Percentiles rank a stretch among this genome's conserved stretches.
Evolutionary conservation across 37 sponge, comb jelly and placozoan genomes (phyloP).

Genomic region (Mnemiopsis leidyi): DNA sequence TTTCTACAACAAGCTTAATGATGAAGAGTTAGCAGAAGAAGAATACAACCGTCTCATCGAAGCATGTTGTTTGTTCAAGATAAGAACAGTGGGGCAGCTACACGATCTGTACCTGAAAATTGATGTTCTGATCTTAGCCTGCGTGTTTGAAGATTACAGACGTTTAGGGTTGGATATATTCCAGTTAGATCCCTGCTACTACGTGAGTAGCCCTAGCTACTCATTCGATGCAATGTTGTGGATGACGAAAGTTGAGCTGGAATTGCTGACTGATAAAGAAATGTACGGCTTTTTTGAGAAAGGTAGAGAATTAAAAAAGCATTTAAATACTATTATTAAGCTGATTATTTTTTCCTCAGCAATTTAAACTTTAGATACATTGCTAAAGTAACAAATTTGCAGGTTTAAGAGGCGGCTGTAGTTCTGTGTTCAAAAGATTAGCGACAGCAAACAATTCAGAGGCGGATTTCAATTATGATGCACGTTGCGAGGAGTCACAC

Average conservation of each 20-base stretch:
- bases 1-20: conserved; percentile 24
- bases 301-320: too few relatives aligned
- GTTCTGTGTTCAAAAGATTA: neutral
- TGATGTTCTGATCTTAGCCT: conserved; percentile 6
- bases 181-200: neutral
- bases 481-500: neutral
- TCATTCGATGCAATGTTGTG: conserved; percentile 7
- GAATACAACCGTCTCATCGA: neutral
- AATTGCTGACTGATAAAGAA: neutral
- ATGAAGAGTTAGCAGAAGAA: conserved; percentile 14
- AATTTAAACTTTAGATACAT: too few relatives aligned
- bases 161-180: conserved; percentile 1
- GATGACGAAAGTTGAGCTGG: neutral
- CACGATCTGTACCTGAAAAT: neutral
- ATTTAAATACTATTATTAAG: too few relatives aligned
- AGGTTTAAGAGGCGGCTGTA: neutral
- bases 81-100: neutral
- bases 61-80: neutral
- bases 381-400: too few relatives aligned
- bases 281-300: neutral
- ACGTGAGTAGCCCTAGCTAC: conserved; percentile 23
- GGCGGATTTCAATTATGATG: conserved; percentile 1
- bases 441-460: neutral
- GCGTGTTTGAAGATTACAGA: neutral
- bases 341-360: too few relatives aligned